Evolutionary conservation across 2,797 vertebrate genomes (phyloP).

Genomic region (Poliocrania exsul): DNA sequence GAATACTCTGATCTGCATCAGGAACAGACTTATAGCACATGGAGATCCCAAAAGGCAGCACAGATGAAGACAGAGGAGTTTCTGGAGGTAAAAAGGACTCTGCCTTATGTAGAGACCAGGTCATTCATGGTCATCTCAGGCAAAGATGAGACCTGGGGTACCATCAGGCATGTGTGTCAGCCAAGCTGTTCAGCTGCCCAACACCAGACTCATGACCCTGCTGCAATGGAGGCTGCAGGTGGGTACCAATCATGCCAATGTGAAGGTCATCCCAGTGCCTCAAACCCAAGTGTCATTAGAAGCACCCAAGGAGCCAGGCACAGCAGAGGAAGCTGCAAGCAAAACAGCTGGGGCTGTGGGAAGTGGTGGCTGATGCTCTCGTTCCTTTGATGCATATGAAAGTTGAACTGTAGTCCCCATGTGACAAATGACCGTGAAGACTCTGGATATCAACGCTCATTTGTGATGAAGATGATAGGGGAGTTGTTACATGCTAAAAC

Average conservation of each 20-base stretch:
- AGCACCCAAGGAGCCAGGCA: not conserved
- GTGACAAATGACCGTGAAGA: not conserved
- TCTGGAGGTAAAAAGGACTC: not conserved
- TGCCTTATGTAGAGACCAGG: not conserved
- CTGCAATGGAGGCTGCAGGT: rapidly evolving
- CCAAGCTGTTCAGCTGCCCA: rapidly evolving
- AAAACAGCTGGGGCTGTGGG: not conserved
- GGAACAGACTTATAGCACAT: rapidly evolving
- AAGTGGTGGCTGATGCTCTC: not conserved
- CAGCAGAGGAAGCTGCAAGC: not conserved
- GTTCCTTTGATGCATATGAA: not conserved
- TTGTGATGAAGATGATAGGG: not conserved
- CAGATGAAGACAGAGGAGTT: not conserved
- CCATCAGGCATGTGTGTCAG: not conserved
- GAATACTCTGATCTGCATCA: not conserved
- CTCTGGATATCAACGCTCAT: not conserved
- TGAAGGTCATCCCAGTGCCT: not conserved
- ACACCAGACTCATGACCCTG: not conserved
- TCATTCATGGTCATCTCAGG: not conserved
- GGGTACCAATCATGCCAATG: rapidly evolving
- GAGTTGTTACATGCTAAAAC: not conserved
- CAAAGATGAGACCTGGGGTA: not conserved
- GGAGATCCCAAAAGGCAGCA: not conserved
- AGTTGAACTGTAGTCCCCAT: not conserved
- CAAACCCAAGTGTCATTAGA: not conserved